Base-by-base conservation (phyloP, 1,140 invertebrate species). In the Heliconius hermathena region DNA sequence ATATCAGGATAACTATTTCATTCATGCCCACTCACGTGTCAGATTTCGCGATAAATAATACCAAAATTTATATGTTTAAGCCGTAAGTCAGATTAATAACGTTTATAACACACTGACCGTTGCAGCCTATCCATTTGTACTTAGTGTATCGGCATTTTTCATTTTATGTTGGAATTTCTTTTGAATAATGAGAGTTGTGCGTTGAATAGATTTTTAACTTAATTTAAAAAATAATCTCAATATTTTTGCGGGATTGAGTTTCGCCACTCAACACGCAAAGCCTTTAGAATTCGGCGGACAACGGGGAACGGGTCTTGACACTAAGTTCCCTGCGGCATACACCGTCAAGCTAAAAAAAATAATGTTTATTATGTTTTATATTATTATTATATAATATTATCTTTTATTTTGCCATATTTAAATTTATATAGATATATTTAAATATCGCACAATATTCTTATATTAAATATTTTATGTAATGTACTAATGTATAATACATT, bases 1-100 rank as follows among this genome's bases (percentile, higher is more conserved):
- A 76, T 66, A 66, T n/a, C 2, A 20, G 26, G 74, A 76, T 76
- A 46, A 70, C 26, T 60, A 76, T 76, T 70, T 71, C 74, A 71
- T 70, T 76, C 74, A 70, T 71, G 38, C 74, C 74, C 74, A 76
- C 60, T 66, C 60, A 6, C 60, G 60, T 16, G 60, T 66, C 60
- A 66, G 60, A 66, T 66, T 66, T 66, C 9, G 60, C 60, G 22
- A 66, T 66, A 66, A 66, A 66, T 66, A 66, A 66, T 66, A 66
- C 60, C 60, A 66, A 66, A 66, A 66, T 66, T 66, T 66, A 66
- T 66, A 66, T 16, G 22, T 66, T 29, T 29, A 66, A 29, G 60
- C 60, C 26, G 26, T 66, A 66, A 66, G n/a, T 66, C 11, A 66
- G 9, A 66, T 66, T 66, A 66, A 66, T 66, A 20, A 22, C n/a